phyloP scores from a whole-genome alignment of 2,113 vertebrate genomes.

The Sinocyclocheilus rhinocerous region DNA sequence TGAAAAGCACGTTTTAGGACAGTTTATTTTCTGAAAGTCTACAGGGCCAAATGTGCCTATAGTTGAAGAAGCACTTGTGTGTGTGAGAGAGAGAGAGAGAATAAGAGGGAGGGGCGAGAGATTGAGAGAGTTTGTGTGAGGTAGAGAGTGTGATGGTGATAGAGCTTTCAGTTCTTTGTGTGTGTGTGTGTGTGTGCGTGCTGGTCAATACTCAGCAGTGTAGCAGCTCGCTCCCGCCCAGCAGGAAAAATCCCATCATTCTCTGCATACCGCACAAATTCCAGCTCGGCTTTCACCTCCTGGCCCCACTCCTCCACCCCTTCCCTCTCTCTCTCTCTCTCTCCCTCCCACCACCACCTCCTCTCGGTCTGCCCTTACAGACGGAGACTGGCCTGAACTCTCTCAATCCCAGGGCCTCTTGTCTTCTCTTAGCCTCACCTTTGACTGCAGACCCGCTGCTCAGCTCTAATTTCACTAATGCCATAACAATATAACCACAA shows the following conservation, averaged over 20 bases:
- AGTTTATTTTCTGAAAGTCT: background rate
- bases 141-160: background rate
- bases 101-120: constrained; percentile 3
- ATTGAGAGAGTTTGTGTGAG: constrained; percentile 1
- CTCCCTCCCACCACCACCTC: background rate
- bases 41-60: background rate
- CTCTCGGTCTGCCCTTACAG: constrained; percentile 21
- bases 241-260: constrained; percentile 73
- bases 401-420: constrained; percentile 41
- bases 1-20: background rate
- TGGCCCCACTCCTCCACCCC: constrained; percentile 48
- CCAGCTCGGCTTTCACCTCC: constrained; percentile 59
- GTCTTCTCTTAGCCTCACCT: constrained; percentile 40
- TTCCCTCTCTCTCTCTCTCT: constrained; percentile 2
- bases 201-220: constrained; percentile 62
- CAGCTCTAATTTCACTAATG: background rate
- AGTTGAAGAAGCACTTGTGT: background rate
- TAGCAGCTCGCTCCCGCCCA: constrained; percentile 60
- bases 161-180: constrained; percentile 11
- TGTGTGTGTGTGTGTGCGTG: no score
- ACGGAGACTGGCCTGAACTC: constrained; percentile 2
- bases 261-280: constrained; percentile 73
- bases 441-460: constrained; percentile 31
- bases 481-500: background rate
- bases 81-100: background rate